phyloP scores from a whole-genome alignment of 2,113 vertebrate species.

The Bubalus kerabau region DNA sequence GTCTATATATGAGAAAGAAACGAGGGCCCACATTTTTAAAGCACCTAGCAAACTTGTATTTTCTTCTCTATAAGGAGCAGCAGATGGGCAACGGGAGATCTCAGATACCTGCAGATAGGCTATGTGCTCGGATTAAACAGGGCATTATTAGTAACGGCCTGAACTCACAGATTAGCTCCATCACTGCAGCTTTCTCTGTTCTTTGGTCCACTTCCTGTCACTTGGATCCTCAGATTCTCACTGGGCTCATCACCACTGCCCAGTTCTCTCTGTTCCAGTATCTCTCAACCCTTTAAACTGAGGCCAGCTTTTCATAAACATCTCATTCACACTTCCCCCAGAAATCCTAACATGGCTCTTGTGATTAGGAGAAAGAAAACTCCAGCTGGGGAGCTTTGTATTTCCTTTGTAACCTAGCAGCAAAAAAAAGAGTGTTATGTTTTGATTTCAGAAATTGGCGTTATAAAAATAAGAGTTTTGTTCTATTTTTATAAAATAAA shows the following conservation, averaged over 20 bases:
- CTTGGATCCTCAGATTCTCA: background rate
- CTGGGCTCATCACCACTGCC: background rate
- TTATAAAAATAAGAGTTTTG: background rate
- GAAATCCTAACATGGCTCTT: background rate
- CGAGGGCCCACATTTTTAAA: background rate
- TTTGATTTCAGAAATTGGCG: background rate
- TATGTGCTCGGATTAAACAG: rapidly evolving
- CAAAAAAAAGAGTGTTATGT: background rate
- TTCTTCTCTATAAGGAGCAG: background rate
- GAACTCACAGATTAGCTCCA: too few species aligned
- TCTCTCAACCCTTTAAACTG: background rate
- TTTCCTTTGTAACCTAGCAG: conserved; percentile 24
- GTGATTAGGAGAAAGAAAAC: background rate
- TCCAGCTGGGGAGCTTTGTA: background rate
- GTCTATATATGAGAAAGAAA: background rate
- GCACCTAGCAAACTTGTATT: background rate
- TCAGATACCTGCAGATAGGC: background rate
- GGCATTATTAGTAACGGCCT: background rate
- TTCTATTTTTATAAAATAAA: conserved; percentile 19
- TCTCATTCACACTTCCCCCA: background rate
- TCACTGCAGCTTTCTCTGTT: background rate
- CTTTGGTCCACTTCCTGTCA: background rate
- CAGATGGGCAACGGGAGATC: background rate
- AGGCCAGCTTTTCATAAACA: conserved; percentile 18
- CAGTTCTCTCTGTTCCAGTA: background rate